Evolutionary conservation across 2,113 vertebrate genomes (phyloP).

Genomic region (Machaerirhynchus nigripectus): DNA sequence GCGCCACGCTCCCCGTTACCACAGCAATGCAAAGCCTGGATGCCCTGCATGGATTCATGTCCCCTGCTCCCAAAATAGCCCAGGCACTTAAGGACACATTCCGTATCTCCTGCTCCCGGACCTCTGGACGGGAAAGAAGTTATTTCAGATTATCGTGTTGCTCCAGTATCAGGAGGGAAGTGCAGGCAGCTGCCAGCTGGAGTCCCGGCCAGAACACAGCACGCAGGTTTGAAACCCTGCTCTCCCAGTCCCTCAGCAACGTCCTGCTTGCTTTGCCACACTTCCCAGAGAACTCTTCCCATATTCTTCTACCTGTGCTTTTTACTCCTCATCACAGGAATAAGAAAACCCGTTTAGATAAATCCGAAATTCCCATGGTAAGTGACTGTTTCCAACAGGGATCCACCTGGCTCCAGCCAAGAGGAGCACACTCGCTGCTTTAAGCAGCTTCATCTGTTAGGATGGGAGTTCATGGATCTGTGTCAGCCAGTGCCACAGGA

Average conservation of each 20-base stretch:
- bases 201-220: neutral
- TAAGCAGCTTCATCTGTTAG: neutral
- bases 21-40: neutral
- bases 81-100: constrained; percentile 48
- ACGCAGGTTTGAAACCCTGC: neutral
- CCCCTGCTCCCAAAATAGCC: constrained; percentile 57
- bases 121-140: neutral
- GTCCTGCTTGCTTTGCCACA: neutral
- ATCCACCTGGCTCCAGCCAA: neutral
- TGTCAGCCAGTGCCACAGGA: neutral
- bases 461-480: neutral
- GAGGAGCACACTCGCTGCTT: neutral
- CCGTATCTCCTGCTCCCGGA: neutral
- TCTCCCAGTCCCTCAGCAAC: neutral
- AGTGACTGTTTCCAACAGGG: neutral
- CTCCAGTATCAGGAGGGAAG: neutral
- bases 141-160: neutral
- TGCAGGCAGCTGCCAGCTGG: neutral
- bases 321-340: neutral
- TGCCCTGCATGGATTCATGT: neutral
- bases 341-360: neutral
- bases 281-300: neutral
- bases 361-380: neutral
- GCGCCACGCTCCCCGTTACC: neutral
- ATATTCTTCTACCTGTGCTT: neutral